These are phyloP conservation scores for Octodon degus DNA, from an alignment of 2,113 vertebrate genomes.

Conservation along the genomic window DNA sequence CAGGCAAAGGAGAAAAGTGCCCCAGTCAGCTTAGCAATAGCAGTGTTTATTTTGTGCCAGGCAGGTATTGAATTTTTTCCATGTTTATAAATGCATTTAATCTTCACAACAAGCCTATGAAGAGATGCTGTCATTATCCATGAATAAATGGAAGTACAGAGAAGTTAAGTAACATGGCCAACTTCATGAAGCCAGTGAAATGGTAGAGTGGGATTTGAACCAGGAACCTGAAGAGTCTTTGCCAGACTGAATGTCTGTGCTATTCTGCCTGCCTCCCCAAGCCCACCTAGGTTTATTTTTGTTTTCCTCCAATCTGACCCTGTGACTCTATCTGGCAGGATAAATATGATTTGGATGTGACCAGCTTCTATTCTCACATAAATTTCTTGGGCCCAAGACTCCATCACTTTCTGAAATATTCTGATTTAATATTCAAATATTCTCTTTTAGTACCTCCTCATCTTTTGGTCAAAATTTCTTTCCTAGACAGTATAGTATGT, in stretches of 20 bases:
- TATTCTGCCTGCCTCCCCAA: neutral
- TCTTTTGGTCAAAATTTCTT: neutral
- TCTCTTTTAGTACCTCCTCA: neutral
- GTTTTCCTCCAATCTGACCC: neutral
- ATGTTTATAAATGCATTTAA: neutral
- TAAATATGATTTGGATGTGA: neutral
- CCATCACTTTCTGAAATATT: neutral
- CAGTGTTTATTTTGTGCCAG: neutral
- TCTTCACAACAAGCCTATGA: neutral
- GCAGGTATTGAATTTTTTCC: neutral
- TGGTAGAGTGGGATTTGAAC: neutral
- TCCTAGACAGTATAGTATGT: neutral
- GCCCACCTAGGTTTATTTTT: neutral
- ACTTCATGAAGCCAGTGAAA: fast-evolving
- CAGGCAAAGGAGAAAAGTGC: neutral
- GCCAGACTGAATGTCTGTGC: neutral
- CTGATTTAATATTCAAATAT: neutral
- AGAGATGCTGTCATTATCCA: neutral
- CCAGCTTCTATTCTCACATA: neutral
- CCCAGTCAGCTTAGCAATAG: neutral
- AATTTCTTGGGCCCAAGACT: neutral
- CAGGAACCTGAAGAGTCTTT: neutral
- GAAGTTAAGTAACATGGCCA: neutral
- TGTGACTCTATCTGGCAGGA: neutral
- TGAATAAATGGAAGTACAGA: neutral